phyloP scores from a whole-genome alignment of 2,797 vertebrate genomes.

The Aphelocoma californica region DNA sequence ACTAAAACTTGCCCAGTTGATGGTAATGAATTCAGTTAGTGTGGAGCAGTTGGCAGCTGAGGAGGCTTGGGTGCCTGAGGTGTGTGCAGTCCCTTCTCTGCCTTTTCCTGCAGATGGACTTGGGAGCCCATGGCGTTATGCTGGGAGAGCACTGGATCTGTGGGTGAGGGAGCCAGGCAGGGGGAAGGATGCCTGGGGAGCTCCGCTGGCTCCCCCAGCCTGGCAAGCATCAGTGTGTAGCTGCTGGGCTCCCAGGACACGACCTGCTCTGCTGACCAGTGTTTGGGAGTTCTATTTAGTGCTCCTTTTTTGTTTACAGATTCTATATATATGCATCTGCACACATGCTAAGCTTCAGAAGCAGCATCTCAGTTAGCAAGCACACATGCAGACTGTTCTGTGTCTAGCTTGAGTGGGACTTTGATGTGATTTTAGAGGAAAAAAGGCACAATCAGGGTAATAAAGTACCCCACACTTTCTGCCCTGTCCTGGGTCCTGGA shows the following conservation, averaged over 20 bases:
- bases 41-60: background rate
- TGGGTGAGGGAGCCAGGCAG: background rate
- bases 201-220: background rate
- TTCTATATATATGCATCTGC: background rate
- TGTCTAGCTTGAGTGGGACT: background rate
- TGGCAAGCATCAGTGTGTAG: fast-evolving
- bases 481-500: fast-evolving
- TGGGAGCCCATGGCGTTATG: fast-evolving
- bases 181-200: background rate
- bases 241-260: background rate
- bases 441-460: background rate
- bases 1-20: background rate
- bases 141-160: background rate
- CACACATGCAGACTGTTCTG: background rate
- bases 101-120: background rate
- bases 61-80: background rate
- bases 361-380: background rate
- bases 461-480: background rate
- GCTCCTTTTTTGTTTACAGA: background rate
- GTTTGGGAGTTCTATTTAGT: background rate
- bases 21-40: conserved; percentile 3
- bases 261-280: background rate
- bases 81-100: background rate
- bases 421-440: background rate
- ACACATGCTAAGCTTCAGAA: background rate